phyloP scores from a whole-genome alignment of 2,888 invertebrate genomes.

The Netelia fuscicornis region DNA sequence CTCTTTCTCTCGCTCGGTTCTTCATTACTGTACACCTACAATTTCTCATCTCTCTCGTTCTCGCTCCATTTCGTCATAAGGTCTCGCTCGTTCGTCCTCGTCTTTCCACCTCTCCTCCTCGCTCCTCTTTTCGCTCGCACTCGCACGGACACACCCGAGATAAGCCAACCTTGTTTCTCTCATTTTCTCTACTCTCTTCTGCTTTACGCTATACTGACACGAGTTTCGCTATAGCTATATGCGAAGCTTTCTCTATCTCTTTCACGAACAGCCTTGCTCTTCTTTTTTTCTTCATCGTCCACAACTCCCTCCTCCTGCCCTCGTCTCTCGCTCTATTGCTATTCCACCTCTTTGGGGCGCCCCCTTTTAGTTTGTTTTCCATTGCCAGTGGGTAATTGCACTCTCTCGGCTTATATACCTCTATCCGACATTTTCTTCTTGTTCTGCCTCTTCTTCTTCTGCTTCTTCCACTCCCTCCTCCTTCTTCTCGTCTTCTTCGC shows the following conservation, averaged over 20 bases:
- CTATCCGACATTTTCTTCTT: slow-evolving; percentile 77
- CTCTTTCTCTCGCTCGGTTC: slow-evolving; percentile 38
- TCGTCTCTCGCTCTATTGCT: slow-evolving; percentile 57
- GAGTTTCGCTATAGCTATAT: slow-evolving; percentile 32
- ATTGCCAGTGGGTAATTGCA: slow-evolving; percentile 83
- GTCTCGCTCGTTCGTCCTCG: slow-evolving; percentile 35
- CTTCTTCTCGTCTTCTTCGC: slow-evolving; percentile 29
- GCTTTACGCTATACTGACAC: slow-evolving; percentile 12
- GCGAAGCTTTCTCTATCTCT: slow-evolving; percentile 52
- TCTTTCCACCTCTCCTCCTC: slow-evolving; percentile 26
- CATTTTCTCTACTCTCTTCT: slow-evolving; percentile 57
- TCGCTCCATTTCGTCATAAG: slow-evolving; percentile 44
- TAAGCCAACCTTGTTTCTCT: slow-evolving; percentile 3
- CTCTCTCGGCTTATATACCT: slow-evolving; percentile 81
- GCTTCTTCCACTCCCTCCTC: slow-evolving; percentile 18
- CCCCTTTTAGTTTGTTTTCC: slow-evolving; percentile 82
- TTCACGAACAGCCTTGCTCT: slow-evolving; percentile 40
- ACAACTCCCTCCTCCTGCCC: slow-evolving; percentile 34
- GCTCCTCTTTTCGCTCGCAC: slow-evolving; percentile 51
- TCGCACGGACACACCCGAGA: slow-evolving; percentile 33
- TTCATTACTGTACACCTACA: slow-evolving; percentile 51
- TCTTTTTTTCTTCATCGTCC: slow-evolving; percentile 50
- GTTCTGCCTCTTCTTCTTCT: slow-evolving; percentile 68
- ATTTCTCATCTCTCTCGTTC: slow-evolving; percentile 42
- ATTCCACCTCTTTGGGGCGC: slow-evolving; percentile 68